A percentile compares a stretch with the other conserved stretches of the same genome.
Conservation (phyloP, 2,888 invertebrate genomes). For the Callinectes sapidus region DNA sequence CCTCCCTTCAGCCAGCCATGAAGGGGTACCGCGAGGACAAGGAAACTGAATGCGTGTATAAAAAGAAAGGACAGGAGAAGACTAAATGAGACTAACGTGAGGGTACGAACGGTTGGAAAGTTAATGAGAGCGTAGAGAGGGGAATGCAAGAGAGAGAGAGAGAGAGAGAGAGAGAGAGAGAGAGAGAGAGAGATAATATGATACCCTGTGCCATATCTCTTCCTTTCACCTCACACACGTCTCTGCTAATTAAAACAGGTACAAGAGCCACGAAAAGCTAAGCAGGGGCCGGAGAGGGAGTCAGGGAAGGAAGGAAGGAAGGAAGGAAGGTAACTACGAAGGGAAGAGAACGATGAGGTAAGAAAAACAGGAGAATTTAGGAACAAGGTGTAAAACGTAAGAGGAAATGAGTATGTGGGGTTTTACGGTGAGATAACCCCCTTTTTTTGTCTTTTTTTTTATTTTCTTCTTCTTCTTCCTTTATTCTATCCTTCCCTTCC, state of each 20-base stretch:
- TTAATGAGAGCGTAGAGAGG: neutral
- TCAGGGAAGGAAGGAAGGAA: neutral
- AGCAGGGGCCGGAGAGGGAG: neutral
- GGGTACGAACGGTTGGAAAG: conserved; percentile 1
- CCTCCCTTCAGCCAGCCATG: neutral
- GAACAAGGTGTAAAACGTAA: neutral
- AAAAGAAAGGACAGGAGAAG: neutral
- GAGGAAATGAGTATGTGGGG: neutral
- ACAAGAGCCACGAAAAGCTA: neutral
- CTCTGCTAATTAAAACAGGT: conserved; percentile 4
- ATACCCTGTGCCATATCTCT: neutral
- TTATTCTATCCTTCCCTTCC: neutral
- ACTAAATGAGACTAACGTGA: conserved; percentile 18
- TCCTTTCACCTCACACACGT: conserved; percentile 7
- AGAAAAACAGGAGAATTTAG: neutral
- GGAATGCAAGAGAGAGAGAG: neutral
- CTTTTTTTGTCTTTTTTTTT: neutral
- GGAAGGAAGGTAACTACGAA: neutral
- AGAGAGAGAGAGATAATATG: neutral
- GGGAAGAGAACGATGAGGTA: neutral
- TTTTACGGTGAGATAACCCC: neutral
- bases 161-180: conserved; percentile 1
- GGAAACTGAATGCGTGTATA: neutral
- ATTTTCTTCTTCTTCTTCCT: neutral
- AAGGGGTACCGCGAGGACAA: neutral